Base-by-base conservation (phyloP, 2,113 vertebrate species). In the Oriolus oriolus region DNA sequence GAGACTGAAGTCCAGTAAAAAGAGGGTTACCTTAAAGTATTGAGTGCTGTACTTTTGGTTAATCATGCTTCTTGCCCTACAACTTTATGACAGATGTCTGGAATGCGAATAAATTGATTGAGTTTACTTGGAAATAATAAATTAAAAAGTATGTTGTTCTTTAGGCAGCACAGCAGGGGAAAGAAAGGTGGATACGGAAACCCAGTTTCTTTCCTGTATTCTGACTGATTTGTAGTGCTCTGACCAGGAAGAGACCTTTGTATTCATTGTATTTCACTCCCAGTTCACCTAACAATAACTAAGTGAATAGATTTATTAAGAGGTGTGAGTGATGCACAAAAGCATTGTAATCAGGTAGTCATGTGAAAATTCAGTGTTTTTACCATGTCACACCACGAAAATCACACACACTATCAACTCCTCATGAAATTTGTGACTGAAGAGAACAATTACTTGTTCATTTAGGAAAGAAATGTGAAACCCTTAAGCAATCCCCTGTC, bases 271-370 rank as follows among this genome's bases (percentile, higher is more conserved):
- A 31, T 86, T 93, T 94, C 26, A 42, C n/a, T 94, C 44, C 22
- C 41, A 50, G 74, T 80, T 93, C 70, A 69, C 52, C 42, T 77
- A 81, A 59, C 71, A 86, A 30, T 84, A 92, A 84, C 68, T 96
- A 75, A 90, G 88, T 83, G 54, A 54, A 77, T 90, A 28, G 69
- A 60, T 88, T 89, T 87, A 83, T 84, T 93, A 83, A 88, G 88
- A 92, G 65, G 28, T 93, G 52, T 89, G 83, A 84, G 73, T 90
- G 76, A 94, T 84, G 66, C 42, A 83, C 66, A 44, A 50, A 88
- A 84, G 71, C 60, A 59, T 84, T 92, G 70, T 74, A 86, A 81
- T 80, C 39, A 80, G 53, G 90, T 60, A 80, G 50, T 73, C 90
- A 85, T 85, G 74, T 90, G 78, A 89, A 90, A 96, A 91, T 59